A percentile compares a stretch with the other conserved stretches of the same genome.
These are phyloP conservation scores for Ginglymostoma cirratum DNA, from an alignment of 2,113 vertebrate genomes.

Conservation along the genomic window DNA sequence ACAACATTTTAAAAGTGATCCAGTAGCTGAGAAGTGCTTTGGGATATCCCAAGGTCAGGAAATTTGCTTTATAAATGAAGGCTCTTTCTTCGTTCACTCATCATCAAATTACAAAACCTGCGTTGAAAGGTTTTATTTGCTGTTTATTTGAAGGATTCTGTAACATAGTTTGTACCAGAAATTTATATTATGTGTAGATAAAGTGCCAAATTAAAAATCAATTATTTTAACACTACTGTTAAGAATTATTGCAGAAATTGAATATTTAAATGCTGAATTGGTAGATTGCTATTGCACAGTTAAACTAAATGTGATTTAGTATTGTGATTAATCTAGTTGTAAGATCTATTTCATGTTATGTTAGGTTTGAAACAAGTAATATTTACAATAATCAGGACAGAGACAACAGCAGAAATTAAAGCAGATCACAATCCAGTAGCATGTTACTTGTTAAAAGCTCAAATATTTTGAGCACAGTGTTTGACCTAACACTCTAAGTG, in stretches of 20 bases:
- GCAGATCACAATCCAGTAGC: neutral
- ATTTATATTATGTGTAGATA: neutral
- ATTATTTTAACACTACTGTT: neutral
- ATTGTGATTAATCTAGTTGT: neutral
- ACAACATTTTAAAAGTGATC: neutral
- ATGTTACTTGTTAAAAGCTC: neutral
- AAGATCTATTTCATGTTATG: neutral
- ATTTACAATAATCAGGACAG: neutral
- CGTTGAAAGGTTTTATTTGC: neutral
- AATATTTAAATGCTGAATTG: neutral
- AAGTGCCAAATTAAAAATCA: neutral
- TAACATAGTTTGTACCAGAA: neutral
- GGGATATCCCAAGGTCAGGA: neutral
- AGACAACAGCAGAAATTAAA: neutral
- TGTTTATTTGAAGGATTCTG: neutral
- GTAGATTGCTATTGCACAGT: neutral
- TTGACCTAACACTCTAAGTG: neutral
- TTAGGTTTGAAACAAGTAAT: neutral
- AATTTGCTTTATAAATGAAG: neutral
- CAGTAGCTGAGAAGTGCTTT: neutral
- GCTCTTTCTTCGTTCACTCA: neutral
- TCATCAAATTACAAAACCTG: neutral
- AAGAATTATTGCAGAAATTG: neutral
- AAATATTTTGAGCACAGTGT: neutral
- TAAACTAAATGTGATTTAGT: neutral